Percentiles rank a stretch among this genome's conserved stretches.
Conservation (phyloP, 30 jellyfish, hydroid and myxozoan genomes). For the Clytia hemisphaerica region DNA sequence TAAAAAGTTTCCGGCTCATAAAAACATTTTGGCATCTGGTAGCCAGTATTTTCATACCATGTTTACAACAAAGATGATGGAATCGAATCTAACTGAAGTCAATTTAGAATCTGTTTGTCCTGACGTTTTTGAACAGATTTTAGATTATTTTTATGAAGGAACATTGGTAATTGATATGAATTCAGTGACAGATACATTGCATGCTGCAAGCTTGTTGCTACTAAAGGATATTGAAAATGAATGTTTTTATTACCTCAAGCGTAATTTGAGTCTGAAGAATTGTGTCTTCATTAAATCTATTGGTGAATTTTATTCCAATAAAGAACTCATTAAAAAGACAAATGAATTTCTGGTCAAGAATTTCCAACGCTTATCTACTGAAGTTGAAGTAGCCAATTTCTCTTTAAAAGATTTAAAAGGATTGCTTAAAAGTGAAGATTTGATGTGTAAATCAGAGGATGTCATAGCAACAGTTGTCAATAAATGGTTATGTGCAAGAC, state of each 20-base stretch:
- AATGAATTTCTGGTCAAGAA: slow-evolving; percentile 2
- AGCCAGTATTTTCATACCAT: slow-evolving; percentile 19
- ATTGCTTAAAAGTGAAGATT: slow-evolving; percentile 12
- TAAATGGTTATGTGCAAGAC: slow-evolving; percentile 12
- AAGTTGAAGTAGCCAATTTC: background rate
- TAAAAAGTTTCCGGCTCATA: slow-evolving; percentile 13
- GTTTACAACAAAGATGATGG: slow-evolving; percentile 18
- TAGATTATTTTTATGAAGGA: slow-evolving; percentile 24
- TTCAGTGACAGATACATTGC: slow-evolving; percentile 16
- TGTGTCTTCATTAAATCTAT: slow-evolving; percentile 9
- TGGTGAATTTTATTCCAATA: slow-evolving; percentile 10
- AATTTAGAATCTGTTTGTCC: background rate
- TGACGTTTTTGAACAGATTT: slow-evolving; percentile 27
- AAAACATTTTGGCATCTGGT: slow-evolving; percentile 13
- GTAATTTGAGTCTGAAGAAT: background rate
- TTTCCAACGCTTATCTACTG: background rate
- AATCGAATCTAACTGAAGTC: background rate
- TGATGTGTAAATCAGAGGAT: slow-evolving; percentile 26
- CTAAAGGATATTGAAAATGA: slow-evolving; percentile 11
- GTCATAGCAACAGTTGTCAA: slow-evolving; percentile 3
- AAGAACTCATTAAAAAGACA: slow-evolving; percentile 5
- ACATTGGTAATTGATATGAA: slow-evolving; percentile 16
- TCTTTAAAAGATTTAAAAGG: background rate
- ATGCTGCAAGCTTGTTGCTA: slow-evolving; percentile 21
- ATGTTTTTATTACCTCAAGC: slow-evolving; percentile 4